A percentile compares a stretch with the other conserved stretches of the same genome.
These are phyloP conservation scores for Spondyliosoma cantharus DNA, from an alignment of 2,797 vertebrate genomes.

Conservation along the genomic window DNA sequence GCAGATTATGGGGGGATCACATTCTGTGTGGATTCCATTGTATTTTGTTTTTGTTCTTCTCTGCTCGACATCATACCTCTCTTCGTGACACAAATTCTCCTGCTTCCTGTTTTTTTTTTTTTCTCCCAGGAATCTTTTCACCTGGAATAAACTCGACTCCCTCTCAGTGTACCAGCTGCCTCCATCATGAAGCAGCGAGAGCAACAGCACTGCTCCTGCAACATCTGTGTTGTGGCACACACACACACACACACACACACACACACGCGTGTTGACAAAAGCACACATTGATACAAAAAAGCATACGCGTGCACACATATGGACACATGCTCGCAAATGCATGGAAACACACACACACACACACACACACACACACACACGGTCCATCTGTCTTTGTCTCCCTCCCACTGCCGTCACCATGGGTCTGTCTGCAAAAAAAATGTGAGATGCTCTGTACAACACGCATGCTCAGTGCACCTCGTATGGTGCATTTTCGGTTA, in stretches of 20 bases:
- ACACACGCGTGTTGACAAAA: conserved; percentile 43
- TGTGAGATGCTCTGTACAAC: conserved; percentile 44
- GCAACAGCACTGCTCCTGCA: conserved; percentile 46
- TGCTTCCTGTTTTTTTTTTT: conserved; percentile 34
- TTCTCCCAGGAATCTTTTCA: conserved; percentile 8
- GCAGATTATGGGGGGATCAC: conserved; percentile 38
- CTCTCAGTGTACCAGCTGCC: conserved; percentile 33
- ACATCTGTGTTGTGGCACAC: conserved; percentile 58
- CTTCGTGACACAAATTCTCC: conserved; percentile 3
- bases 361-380: conserved; percentile 35
- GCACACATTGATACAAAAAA: conserved; percentile 34
- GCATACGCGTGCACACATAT: background rate
- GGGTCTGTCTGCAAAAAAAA: conserved; percentile 66
- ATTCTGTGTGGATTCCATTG: conserved; percentile 24
- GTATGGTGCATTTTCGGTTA: conserved; percentile 13
- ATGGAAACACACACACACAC: conserved; percentile 11
- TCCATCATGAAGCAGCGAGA: conserved; percentile 32
- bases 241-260: conserved; percentile 26
- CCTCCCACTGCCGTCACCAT: conserved; percentile 63
- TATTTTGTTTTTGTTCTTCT: conserved; percentile 21
- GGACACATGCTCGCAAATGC: conserved; percentile 3
- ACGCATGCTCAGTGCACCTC: conserved; percentile 44
- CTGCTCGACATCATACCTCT: conserved; percentile 1
- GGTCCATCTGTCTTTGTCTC: conserved; percentile 70
- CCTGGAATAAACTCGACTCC: conserved; percentile 41